Base-by-base conservation (phyloP, 2,113 vertebrate genomes). In the Athene noctua region DNA sequence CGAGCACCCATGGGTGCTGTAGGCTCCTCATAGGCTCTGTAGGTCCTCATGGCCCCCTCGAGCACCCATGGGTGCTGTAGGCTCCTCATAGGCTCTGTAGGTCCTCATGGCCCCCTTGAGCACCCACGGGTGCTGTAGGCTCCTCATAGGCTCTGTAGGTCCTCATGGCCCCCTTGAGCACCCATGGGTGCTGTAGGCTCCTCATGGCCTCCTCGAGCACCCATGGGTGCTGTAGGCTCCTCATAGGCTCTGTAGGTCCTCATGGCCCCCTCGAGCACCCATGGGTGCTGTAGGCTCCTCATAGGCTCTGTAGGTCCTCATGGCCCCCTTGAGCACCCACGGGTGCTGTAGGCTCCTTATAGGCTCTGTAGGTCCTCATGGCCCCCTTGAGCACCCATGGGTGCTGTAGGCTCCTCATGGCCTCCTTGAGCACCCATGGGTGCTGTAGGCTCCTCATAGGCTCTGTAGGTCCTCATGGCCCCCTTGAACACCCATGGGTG, bases 331-430 rank as follows among this genome's bases (percentile, higher is more conserved):
- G 20, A 34, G 42, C 42, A 67, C 42, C 30, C 7, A 11, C 16
- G 63, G 62, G 40, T 42, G 38, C 42, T 30, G 38, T 42, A 7
- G 18, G 38, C 8, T 65, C 4, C 3, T 29, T 42, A 1, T 20
- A 5, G 4, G 6, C 3, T 59, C 3, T 19, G 5, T 6, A 4
- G 36, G 9, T n/a, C 15, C 63, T 9, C 19, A 10, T 15, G 29
- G 27, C 40, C 32, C 6, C 40, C 22, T 8, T 22, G 13, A 19
- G 18, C 2, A 27, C 34, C 32, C 17, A 11, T 21, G 22, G 22
- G 23, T 11, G 3, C 26, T 6, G 5, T 17, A 40, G 19, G 9
- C 42, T 52, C 26, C 10, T 3, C 9, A 8, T 15, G 47, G 13
- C 8, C 5, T 52, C 26, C 2, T 5, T 4, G 5, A 30, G 9